Evolutionary conservation across 2,888 invertebrate species (phyloP), one percentile per base, ranked within the genome.

Genomic region (Mesorhabditis spiculigera): DNA sequence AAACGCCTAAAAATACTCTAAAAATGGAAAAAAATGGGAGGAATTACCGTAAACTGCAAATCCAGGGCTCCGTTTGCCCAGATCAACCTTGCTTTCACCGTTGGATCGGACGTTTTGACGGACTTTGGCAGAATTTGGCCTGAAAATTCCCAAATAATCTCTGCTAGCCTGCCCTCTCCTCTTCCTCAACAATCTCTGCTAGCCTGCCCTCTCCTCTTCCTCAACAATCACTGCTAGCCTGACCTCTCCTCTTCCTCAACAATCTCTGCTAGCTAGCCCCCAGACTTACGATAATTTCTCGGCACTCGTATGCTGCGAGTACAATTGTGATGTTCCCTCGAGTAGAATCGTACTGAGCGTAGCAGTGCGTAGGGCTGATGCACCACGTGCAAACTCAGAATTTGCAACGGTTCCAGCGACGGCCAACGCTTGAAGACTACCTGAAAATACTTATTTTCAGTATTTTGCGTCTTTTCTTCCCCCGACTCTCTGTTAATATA

Each of bases 281-380:
- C 1, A 28, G 28, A 28, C 28, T 28, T 28, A 28, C 28, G 28
- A 28, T 28, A 28, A 28, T 28, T 28, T 3, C 28, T 73, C 44
- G 71, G 67, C 67, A 65, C 16, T 50, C 43, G 65, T 64, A 88
- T 84, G 50, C 86, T 85, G 73, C 87, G 87, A 73, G 87, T 86
- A 63, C 88, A 85, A 80, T 88, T 88, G 62, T 86, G 79, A 71
- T 87, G 86, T 75, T 88, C 88, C 16, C 88, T 87, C 61, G 87
- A 86, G 70, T 87, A 85, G 78, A 88, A 88, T 41, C 87, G 80
- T 77, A 87, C 87, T 0, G 87, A 86, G 77, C 87, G 86, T 73
- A 87, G 86, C 44, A 88, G 82, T 5, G 87, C 81, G 74, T 87
- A 87, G 16, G 87, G 87, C 72, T 87, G 86, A 4, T 86, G 87